phyloP scores from a whole-genome alignment of 2,797 vertebrate species.

The Lerista edwardsae region DNA sequence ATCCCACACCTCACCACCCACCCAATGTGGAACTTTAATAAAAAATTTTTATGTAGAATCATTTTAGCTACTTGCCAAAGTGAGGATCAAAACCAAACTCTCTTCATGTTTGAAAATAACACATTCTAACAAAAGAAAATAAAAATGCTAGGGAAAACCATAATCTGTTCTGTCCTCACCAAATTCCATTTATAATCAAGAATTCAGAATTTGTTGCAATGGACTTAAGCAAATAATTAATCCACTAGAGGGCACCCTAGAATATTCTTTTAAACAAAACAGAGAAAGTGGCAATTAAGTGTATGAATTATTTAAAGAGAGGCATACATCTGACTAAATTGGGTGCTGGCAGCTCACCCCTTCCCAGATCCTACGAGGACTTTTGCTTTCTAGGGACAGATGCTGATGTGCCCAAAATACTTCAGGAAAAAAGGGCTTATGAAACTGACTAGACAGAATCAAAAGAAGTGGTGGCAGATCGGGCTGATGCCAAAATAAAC shows the following conservation, averaged over 20 bases:
- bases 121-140: background rate
- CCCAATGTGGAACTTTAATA: too few relatives aligned
- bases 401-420: rapidly evolving
- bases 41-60: background rate
- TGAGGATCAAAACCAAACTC: background rate
- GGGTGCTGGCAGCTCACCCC: too few relatives aligned
- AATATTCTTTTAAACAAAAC: background rate
- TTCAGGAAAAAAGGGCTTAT: rapidly evolving
- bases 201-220: background rate
- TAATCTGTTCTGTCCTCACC: background rate
- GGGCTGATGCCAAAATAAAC: background rate
- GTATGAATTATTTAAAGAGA: background rate
- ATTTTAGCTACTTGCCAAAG: background rate
- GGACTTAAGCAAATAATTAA: background rate
- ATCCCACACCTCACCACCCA: background rate
- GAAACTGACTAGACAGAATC: rapidly evolving
- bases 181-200: background rate
- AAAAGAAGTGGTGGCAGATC: background rate
- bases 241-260: conserved; percentile 67
- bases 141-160: background rate
- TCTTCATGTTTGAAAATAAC: background rate
- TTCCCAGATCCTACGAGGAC: background rate
- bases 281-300: background rate
- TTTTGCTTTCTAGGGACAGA: background rate
- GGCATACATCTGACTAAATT: background rate